Evolutionary conservation across 2,113 vertebrate genomes (phyloP).

Genomic region (Pseudonaja textilis): DNA sequence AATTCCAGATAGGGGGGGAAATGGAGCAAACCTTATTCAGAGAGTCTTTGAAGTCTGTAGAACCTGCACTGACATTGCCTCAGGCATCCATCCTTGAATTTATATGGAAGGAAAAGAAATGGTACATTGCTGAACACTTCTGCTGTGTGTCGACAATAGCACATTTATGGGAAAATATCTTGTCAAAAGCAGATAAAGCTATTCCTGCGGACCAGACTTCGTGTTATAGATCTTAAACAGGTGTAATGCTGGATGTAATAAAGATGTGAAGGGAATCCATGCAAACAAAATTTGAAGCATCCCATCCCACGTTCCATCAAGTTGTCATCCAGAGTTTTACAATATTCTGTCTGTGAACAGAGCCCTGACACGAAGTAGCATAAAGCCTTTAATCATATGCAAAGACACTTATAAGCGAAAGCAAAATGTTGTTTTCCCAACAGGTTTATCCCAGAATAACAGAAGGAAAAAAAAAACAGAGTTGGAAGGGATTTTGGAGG

Average conservation of each 20-base stretch:
- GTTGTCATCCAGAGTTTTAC: slow-evolving; percentile 29
- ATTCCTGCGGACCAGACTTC: slow-evolving; percentile 39
- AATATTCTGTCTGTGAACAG: slow-evolving; percentile 1
- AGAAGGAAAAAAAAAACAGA: too few species aligned
- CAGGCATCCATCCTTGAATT: slow-evolving; percentile 64
- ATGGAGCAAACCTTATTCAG: slow-evolving; percentile 66
- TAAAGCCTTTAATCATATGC: background rate
- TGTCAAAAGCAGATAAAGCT: slow-evolving; percentile 32
- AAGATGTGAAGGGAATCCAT: slow-evolving; percentile 35
- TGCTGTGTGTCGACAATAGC: slow-evolving; percentile 47
- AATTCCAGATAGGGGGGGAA: slow-evolving; percentile 68
- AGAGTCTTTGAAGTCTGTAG: slow-evolving; percentile 72
- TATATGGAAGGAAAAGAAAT: slow-evolving; percentile 50
- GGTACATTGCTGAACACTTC: slow-evolving; percentile 54
- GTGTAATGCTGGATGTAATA: slow-evolving; percentile 35
- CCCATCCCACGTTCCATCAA: background rate
- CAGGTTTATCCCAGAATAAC: background rate
- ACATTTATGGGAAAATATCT: slow-evolving; percentile 50
- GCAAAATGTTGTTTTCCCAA: slow-evolving; percentile 27
- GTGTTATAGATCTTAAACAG: slow-evolving; percentile 41
- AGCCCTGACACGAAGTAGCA: background rate
- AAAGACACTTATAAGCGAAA: background rate
- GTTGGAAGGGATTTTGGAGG: too few species aligned
- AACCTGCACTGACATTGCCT: slow-evolving; percentile 71
- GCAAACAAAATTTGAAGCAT: slow-evolving; percentile 7